Base-by-base conservation (phyloP, 2,113 vertebrate species). In the Boulengerochromis microlepis region DNA sequence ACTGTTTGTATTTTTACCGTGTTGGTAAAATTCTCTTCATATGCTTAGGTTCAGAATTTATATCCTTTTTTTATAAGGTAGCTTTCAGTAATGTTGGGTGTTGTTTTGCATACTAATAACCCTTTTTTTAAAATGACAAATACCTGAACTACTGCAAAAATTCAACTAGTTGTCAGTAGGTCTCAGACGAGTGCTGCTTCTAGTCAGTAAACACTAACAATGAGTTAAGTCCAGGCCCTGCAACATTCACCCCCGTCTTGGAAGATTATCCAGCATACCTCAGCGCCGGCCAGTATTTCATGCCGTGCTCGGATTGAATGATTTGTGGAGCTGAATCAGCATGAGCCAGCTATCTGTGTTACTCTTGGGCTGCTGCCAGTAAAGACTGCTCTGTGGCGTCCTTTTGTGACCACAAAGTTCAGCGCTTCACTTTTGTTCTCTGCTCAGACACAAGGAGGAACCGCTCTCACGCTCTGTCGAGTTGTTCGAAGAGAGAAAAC, bases 361-460 rank as follows among this genome's bases (percentile, higher is more conserved):
- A 10, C 83, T 88, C 13, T 89, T 90, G 85, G 88, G 31, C 4
- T 1, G 11, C 71, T 24, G 88, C 88, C 91, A 83, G 66, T 4
- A 8, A 33, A 47, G 71, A 9, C 8, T 3, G 69, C 66, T 83
- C n/a, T 35, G 33, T 42, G 74, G 74, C 18, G 4, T 74, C 56
- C 84, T 84, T 80, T 64, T 74, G 82, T 86, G 74, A 61, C 61
- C 6, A 4, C 31, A 13, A 56, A 76, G 69, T 81, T 78, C 54
- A 74, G 22, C 5, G 10, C 8, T 5, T 40, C 69, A 10, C 33
- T 76, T 40, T 12, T 42, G 13, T 38, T 42, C 31, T 7, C 47
- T 38, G 16, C 33, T 81, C 19, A 9, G 50, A 61, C 56, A 19
- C 22, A 35, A 76, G 80, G 38, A 80, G 69, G 82, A 78, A 19